phyloP scores from a whole-genome alignment of 2,113 vertebrate genomes.

The Gymnorhina tibicen region DNA sequence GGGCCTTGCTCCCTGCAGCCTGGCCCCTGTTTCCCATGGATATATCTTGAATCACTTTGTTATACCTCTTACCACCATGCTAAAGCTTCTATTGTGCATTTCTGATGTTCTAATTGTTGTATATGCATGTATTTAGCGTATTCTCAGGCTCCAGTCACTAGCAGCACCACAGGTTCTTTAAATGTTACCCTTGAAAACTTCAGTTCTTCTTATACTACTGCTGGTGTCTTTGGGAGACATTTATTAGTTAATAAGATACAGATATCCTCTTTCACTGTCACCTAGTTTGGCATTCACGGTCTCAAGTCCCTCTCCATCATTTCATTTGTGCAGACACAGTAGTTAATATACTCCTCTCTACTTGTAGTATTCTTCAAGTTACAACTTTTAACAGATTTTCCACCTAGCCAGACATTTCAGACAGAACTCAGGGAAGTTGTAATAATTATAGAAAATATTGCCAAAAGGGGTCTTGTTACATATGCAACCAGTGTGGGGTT shows the following conservation, averaged over 20 bases:
- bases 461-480: not conserved
- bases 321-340: not conserved
- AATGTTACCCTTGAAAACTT: not conserved
- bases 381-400: not conserved
- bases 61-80: not conserved
- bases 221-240: not conserved
- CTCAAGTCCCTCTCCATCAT: not conserved
- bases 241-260: not conserved
- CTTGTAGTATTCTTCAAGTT: not conserved
- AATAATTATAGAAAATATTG: not conserved
- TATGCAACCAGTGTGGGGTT: not conserved
- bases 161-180: not conserved
- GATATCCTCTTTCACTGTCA: not conserved
- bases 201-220: not conserved
- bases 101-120: not conserved
- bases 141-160: not conserved
- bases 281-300: not conserved
- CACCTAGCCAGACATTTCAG: not conserved
- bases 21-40: not conserved
- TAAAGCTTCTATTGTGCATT: not conserved
- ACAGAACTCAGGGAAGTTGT: not conserved
- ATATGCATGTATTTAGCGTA: not conserved
- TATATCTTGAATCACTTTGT: not conserved
- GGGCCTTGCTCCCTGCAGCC: not conserved
- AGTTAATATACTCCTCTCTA: not conserved